Conservation (phyloP, 2,113 vertebrate genomes). For the Fulmarus glacialis region DNA sequence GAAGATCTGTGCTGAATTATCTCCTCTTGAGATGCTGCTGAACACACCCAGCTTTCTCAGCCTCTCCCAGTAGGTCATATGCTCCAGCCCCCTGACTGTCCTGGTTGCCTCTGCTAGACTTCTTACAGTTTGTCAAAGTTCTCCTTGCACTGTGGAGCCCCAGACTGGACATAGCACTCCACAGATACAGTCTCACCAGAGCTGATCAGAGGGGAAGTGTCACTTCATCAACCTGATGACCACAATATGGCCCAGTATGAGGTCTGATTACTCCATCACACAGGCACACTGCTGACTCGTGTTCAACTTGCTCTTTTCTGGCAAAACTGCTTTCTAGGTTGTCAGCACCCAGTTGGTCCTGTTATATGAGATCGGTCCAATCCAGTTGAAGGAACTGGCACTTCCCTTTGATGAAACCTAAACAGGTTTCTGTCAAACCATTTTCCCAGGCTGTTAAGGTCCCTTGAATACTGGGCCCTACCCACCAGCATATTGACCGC, state of each 20-base stretch:
- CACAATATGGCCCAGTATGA: background rate
- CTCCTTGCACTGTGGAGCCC: background rate
- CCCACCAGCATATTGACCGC: background rate
- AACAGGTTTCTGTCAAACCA: background rate
- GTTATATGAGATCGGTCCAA: background rate
- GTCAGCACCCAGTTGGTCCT: background rate
- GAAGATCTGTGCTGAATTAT: background rate
- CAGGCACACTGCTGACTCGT: background rate
- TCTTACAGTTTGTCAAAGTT: background rate
- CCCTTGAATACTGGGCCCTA: background rate
- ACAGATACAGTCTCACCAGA: background rate
- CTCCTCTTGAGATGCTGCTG: background rate
- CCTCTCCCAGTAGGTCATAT: background rate
- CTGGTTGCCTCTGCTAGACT: background rate
- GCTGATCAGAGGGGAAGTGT: background rate
- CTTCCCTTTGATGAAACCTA: background rate
- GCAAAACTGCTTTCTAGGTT: background rate
- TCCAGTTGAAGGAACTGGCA: background rate
- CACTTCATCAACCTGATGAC: background rate
- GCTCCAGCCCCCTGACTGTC: background rate
- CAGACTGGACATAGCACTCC: background rate
- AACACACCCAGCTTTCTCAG: background rate
- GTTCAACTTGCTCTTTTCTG: background rate
- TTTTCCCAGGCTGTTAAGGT: background rate
- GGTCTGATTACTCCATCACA: background rate